phyloP scores from a whole-genome alignment of 1,140 invertebrate genomes.

The Zaprionus nigranus region DNA sequence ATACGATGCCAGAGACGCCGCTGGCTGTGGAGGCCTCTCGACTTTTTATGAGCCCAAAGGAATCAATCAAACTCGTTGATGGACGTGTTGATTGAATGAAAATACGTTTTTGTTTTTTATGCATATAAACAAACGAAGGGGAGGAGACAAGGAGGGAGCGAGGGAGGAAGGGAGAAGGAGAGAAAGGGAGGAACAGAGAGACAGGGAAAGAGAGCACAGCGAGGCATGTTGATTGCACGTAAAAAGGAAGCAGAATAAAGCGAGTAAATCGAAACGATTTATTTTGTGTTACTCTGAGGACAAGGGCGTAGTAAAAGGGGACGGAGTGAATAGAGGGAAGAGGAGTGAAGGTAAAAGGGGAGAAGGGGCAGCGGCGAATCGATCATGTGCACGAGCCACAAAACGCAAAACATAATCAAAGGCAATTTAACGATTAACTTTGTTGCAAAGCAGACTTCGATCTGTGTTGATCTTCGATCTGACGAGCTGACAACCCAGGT shows the following conservation, averaged over 20 bases:
- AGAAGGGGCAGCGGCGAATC: conserved; percentile 12
- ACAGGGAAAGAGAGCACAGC: neutral
- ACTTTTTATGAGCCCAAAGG: conserved; percentile 76
- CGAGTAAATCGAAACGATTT: conserved; percentile 48
- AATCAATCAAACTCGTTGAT: conserved; percentile 84
- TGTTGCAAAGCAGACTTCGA: conserved; percentile 38
- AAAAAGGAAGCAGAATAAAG: conserved; percentile 42
- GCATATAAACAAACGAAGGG: conserved; percentile 75
- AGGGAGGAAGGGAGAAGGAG: neutral
- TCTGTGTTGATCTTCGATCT: conserved; percentile 28
- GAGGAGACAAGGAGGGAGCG: neutral
- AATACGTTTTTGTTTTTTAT: conserved; percentile 82
- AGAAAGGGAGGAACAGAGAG: neutral
- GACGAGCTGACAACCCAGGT: conserved; percentile 33
- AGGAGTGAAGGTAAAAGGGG: neutral
- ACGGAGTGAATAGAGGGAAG: too few relatives aligned
- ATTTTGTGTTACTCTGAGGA: conserved; percentile 32
- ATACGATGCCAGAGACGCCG: neutral
- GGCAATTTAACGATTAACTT: conserved; percentile 80
- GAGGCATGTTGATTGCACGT: conserved; percentile 27
- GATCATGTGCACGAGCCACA: conserved; percentile 68
- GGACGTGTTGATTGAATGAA: conserved; percentile 84
- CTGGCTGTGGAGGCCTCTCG: conserved; percentile 30
- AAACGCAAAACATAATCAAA: conserved; percentile 63
- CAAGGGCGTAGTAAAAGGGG: neutral